A percentile compares a stretch with the other conserved stretches of the same genome.
Conservation (phyloP, 92 coral and sea anemone species). For the Porites cylindrica region DNA sequence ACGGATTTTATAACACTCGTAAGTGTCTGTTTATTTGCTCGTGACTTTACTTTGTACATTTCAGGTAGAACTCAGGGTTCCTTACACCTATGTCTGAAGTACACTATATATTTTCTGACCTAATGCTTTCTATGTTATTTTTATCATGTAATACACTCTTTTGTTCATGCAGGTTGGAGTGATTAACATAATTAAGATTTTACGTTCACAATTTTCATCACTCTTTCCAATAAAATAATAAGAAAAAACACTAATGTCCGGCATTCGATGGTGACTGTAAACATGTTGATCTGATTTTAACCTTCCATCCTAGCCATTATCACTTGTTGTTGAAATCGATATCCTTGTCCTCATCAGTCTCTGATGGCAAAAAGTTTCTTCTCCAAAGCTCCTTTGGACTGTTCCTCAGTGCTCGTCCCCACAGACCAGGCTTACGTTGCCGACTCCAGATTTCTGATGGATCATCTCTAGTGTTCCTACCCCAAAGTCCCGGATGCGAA, state of each 20-base stretch:
- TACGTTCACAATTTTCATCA: background rate
- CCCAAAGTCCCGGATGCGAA: conserved; percentile 17
- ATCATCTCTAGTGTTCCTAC: background rate
- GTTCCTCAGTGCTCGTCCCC: conserved; percentile 26
- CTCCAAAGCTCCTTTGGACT: background rate
- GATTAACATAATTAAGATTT: background rate
- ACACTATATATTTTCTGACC: too few relatives aligned
- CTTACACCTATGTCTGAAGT: too few relatives aligned
- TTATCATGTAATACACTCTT: too few relatives aligned
- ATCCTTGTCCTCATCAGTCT: background rate
- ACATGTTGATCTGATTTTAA: background rate
- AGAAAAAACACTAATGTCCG: background rate
- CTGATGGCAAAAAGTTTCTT: background rate
- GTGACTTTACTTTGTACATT: too few relatives aligned
- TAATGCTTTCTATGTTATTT: too few relatives aligned
- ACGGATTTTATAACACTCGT: too few relatives aligned
- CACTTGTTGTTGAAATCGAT: background rate
- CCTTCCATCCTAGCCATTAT: background rate
- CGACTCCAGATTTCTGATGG: conserved; percentile 34
- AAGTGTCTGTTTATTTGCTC: too few relatives aligned
- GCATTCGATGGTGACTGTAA: background rate
- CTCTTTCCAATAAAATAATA: background rate
- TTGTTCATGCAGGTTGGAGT: too few relatives aligned
- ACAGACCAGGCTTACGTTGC: background rate
- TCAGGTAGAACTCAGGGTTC: too few relatives aligned